Conservation (phyloP, 1,140 invertebrate genomes). For the Trichonephila clavata region DNA sequence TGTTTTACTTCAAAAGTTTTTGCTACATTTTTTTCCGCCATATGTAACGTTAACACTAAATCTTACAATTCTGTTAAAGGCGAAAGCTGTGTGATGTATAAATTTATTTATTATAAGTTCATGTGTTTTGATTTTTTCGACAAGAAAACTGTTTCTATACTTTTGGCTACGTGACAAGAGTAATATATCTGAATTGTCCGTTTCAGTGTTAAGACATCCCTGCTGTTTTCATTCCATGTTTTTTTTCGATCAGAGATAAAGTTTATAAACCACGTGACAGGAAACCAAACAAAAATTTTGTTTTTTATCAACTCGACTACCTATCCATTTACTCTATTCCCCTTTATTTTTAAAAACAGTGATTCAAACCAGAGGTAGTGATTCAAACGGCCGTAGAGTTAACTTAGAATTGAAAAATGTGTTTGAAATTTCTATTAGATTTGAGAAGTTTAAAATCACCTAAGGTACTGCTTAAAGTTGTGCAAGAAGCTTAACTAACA, state of each 20-base stretch:
- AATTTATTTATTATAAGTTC: slow-evolving; percentile 40
- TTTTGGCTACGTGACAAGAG: slow-evolving; percentile 32
- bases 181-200: slow-evolving; percentile 45
- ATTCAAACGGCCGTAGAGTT: background rate
- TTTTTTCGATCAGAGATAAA: background rate
- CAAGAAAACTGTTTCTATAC: slow-evolving; percentile 50
- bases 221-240: slow-evolving; percentile 30
- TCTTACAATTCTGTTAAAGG: background rate
- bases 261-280: slow-evolving; percentile 34
- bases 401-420: background rate
- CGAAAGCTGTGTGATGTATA: background rate
- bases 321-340: background rate
- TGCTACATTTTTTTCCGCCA: background rate
- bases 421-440: background rate
- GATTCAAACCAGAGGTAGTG: background rate
- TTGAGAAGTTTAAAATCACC: background rate
- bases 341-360: background rate
- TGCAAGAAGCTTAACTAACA: too few relatives aligned
- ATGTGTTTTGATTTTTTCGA: background rate
- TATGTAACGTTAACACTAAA: background rate
- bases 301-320: background rate
- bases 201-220: background rate
- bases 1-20: background rate
- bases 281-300: slow-evolving; percentile 9
- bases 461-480: too few relatives aligned